Evolutionary conservation across 2,113 vertebrate species (phyloP), one percentile per base, ranked within the genome.

Genomic region (Bothrops jararaca): DNA sequence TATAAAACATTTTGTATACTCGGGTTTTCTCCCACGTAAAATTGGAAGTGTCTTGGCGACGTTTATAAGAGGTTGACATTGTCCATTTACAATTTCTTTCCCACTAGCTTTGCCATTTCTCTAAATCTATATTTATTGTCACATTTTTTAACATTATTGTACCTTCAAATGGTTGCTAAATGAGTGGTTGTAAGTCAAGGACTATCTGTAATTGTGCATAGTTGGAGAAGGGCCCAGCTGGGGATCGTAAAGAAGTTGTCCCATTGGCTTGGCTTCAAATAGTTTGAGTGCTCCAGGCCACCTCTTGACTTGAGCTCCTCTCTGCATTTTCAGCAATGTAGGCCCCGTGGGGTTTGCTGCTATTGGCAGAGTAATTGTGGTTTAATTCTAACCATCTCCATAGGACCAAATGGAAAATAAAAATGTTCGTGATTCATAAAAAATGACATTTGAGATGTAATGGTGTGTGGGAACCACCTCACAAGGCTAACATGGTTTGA

Each of bases 321-420:
- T 64, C 11, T 64, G 11, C 26, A 64, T 29, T 64, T 64, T 64
- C 60, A 64, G 11, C 26, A 64, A 64, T 29, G 60, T 64, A 64
- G 60, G 60, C 11, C 26, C 60, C 26, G 5, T 64, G 5, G 12
- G 29, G 11, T 69, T 69, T n/a, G 29, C 29, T 69, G 29, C 60
- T n/a, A 29, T 69, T n/a, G 60, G 60, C 29, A 69, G 11, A 94
- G 26, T 45, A 90, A 90, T 24, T 85, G 2, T 3, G 12, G 91
- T 87, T 90, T 54, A 92, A 92, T 96, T 91, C 89, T 93, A 94
- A 95, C 13, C 64, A 89, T 74, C 90, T 96, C 94, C 86, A 64
- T 42, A 74, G 85, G 64, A 95, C 95, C 29, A 92, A 96, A 96
- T 34, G 95, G 93, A 91, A 97, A 96, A 95, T 85, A 18, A 88